Percentiles rank a stretch among this genome's conserved stretches.
Conservation (phyloP, 2,113 vertebrate genomes). For the Sitta europaea region DNA sequence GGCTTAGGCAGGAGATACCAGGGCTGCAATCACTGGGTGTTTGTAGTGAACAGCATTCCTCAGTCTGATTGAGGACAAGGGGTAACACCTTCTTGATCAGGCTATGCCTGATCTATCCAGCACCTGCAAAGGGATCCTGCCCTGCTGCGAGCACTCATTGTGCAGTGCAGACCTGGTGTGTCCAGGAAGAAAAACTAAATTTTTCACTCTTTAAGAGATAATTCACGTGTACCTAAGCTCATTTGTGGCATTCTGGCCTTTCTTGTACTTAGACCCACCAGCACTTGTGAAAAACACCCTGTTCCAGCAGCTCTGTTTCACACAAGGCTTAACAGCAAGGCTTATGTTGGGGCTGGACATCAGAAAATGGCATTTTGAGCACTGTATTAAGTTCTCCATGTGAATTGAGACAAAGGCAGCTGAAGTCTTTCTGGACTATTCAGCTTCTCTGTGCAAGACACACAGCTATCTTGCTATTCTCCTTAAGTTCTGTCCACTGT, state of each 20-base stretch:
- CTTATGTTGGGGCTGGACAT: background rate
- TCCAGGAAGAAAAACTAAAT: background rate
- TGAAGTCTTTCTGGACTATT: background rate
- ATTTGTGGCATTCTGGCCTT: background rate
- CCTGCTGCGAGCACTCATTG: background rate
- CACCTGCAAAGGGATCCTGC: background rate
- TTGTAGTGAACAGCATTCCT: background rate
- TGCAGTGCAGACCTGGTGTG: background rate
- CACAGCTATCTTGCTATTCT: background rate
- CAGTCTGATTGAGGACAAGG: background rate
- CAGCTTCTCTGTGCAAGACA: background rate
- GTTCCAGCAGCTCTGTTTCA: background rate
- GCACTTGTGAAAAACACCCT: background rate
- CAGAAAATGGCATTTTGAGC: background rate
- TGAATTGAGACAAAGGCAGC: background rate
- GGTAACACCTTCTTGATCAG: background rate
- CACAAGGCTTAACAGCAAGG: background rate
- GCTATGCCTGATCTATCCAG: background rate
- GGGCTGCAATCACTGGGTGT: background rate
- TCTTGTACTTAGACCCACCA: rapidly evolving
- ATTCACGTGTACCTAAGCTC: rapidly evolving
- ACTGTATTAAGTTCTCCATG: background rate
- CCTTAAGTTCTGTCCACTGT: background rate
- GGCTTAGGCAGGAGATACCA: background rate
- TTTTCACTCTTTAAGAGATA: background rate